Percentiles rank a stretch among this genome's conserved stretches.
phyloP scores from a whole-genome alignment of 2,888 invertebrate genomes.

The Synanthedon formicaeformis region DNA sequence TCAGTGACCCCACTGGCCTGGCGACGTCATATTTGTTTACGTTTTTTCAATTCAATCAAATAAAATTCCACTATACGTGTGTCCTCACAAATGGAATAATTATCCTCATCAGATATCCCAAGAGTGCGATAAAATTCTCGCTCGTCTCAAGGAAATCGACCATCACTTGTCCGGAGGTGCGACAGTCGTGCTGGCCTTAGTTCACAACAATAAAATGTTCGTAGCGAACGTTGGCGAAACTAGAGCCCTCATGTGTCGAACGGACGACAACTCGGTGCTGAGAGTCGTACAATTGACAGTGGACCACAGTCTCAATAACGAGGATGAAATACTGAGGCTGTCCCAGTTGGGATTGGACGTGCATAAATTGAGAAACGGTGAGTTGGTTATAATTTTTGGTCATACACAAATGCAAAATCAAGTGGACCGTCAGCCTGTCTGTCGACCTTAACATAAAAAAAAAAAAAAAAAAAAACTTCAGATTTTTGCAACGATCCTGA shows the following conservation, averaged over 20 bases:
- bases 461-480: no score
- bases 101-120: conserved; percentile 40
- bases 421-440: no score
- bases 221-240: conserved; percentile 91
- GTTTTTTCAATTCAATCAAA: no score
- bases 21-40: no score
- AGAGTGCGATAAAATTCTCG: conserved; percentile 62
- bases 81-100: neutral
- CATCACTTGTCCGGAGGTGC: conserved; percentile 85
- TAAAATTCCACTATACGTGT: no score
- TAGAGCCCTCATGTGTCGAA: conserved; percentile 83
- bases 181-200: conserved; percentile 84
- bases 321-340: conserved; percentile 84
- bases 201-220: conserved; percentile 81
- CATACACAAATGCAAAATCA: no score
- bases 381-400: conserved; percentile 9
- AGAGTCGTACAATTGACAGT: conserved; percentile 82
- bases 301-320: conserved; percentile 87
- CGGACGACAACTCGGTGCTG: conserved; percentile 80
- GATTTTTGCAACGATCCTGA: no score
- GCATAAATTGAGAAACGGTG: conserved; percentile 75
- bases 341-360: conserved; percentile 81
- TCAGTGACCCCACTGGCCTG: no score
- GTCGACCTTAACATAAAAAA: no score
- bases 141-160: conserved; percentile 80